Conservation (phyloP, 1,140 invertebrate genomes). For the Cylas formicarius region DNA sequence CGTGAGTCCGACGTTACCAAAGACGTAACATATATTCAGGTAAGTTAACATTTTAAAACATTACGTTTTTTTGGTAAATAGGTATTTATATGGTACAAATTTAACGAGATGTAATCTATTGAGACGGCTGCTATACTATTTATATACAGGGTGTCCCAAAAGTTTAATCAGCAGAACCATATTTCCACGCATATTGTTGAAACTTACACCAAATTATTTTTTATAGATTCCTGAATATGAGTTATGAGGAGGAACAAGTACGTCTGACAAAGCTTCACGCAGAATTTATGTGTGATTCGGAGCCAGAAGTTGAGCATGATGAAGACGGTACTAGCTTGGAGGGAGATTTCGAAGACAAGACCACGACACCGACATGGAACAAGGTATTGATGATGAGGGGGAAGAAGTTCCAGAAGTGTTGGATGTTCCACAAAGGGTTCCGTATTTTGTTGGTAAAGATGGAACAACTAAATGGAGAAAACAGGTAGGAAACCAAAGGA, state of each 20-base stretch:
- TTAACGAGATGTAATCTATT: too few relatives aligned
- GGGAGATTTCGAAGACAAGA: neutral
- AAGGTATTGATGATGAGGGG: neutral
- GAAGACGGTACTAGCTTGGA: too few relatives aligned
- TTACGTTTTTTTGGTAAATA: conserved; percentile 1
- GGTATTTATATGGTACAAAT: too few relatives aligned
- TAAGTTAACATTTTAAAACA: neutral
- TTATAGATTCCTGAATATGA: too few relatives aligned
- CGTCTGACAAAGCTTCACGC: neutral
- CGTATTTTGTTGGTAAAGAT: neutral
- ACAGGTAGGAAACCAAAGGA: neutral
- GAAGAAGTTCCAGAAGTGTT: neutral
- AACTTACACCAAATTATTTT: too few relatives aligned
- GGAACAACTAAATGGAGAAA: conserved; percentile 1
- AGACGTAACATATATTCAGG: too few relatives aligned
- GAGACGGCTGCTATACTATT: too few relatives aligned
- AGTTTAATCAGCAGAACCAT: too few relatives aligned
- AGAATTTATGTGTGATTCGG: neutral
- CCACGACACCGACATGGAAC: conserved; percentile 1
- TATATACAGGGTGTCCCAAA: too few relatives aligned
- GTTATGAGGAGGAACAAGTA: neutral
- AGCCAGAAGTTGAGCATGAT: neutral
- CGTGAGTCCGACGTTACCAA: neutral
- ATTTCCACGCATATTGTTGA: too few relatives aligned
- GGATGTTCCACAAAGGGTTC: neutral